Conservation (phyloP, 2,797 vertebrate species). For the Myioborus melanocephalus region DNA sequence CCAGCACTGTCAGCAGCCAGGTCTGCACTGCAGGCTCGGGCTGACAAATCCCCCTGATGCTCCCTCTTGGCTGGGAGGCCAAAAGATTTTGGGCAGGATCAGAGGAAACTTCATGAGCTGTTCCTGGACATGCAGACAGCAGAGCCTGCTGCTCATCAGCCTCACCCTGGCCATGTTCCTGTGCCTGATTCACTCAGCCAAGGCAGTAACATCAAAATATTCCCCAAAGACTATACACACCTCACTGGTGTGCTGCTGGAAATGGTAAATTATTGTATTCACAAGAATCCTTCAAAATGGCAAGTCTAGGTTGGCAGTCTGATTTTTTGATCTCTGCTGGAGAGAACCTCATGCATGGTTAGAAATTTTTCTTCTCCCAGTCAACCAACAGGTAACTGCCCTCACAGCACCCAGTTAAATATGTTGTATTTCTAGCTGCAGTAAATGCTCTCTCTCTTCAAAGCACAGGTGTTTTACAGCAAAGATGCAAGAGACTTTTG, state of each 20-base stretch:
- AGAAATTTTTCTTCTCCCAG: neutral
- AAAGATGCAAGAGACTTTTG: neutral
- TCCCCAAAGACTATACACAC: neutral
- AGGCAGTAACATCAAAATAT: neutral
- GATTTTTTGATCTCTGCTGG: neutral
- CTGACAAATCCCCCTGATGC: neutral
- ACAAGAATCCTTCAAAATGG: neutral
- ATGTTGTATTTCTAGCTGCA: neutral
- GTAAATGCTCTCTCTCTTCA: neutral
- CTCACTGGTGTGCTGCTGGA: neutral
- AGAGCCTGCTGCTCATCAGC: neutral
- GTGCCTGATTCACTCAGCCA: neutral
- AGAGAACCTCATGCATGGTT: neutral
- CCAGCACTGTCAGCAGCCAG: neutral
- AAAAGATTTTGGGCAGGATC: neutral
- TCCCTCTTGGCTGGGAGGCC: neutral
- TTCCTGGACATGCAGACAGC: neutral
- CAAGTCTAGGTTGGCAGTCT: neutral
- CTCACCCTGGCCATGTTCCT: neutral
- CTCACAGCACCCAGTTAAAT: neutral
- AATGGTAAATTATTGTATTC: neutral
- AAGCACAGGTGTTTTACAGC: neutral
- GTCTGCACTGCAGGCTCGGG: neutral
- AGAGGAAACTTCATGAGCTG: neutral
- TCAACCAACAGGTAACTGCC: neutral